phyloP scores from a whole-genome alignment of 2,113 vertebrate species.

The Notarius quadriscutis region DNA sequence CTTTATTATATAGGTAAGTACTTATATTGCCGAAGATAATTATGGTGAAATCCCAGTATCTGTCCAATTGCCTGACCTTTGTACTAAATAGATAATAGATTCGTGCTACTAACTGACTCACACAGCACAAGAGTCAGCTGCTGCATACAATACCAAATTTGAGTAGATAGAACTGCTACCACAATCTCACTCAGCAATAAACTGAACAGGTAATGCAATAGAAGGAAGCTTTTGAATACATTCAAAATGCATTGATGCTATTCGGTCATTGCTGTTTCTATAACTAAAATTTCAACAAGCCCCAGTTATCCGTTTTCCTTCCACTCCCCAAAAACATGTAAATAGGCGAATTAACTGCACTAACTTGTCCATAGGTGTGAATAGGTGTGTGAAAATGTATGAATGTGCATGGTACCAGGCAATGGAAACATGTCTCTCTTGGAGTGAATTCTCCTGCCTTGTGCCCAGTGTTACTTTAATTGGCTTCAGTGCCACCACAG shows the following conservation, averaged over 20 bases:
- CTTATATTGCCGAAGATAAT: constrained; percentile 5
- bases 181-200: neutral
- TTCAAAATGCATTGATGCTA: neutral
- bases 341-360: neutral
- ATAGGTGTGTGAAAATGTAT: neutral
- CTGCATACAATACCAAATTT: neutral
- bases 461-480: neutral
- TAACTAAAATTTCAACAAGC: neutral
- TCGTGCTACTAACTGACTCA: neutral
- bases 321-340: neutral
- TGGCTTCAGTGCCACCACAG: neutral
- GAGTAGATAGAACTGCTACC: neutral
- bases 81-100: neutral
- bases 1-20: constrained; percentile 69
- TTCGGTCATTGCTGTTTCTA: neutral
- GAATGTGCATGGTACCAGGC: neutral
- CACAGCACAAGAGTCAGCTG: neutral
- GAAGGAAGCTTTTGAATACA: neutral
- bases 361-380: neutral
- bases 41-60: neutral
- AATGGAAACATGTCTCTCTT: neutral
- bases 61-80: neutral
- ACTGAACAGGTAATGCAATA: neutral
- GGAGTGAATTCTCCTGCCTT: neutral
- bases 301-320: neutral